phyloP scores from a whole-genome alignment of 2,797 vertebrate genomes.

The Phoeniculus purpureus region DNA sequence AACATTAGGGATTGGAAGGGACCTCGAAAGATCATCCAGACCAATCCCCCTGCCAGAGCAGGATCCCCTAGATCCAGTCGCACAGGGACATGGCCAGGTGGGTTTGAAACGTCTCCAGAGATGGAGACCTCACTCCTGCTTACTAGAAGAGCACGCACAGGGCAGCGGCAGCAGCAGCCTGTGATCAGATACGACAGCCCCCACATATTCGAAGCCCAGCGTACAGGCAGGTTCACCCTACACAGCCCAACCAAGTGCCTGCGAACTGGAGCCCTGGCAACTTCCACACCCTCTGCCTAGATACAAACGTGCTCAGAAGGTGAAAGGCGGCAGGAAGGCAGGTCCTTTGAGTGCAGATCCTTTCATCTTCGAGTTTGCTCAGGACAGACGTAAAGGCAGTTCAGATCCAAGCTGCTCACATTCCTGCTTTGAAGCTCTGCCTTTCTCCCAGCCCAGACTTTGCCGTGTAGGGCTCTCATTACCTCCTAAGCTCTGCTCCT shows the following conservation, averaged over 20 bases:
- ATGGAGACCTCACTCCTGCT: not conserved
- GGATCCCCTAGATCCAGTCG: too few relatives aligned
- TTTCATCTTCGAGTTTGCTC: slow-evolving; percentile 54
- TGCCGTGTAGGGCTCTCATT: slow-evolving; percentile 34
- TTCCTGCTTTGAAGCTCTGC: slow-evolving; percentile 63
- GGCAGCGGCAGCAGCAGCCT: not conserved
- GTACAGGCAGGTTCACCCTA: not conserved
- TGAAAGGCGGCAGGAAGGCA: slow-evolving; percentile 50
- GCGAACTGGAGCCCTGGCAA: not conserved
- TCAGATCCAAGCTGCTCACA: slow-evolving; percentile 21
- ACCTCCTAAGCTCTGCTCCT: slow-evolving; percentile 24
- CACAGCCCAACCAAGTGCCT: not conserved
- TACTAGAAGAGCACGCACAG: not conserved
- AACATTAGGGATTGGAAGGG: too few relatives aligned
- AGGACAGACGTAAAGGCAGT: slow-evolving; percentile 38
- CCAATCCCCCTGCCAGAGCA: too few relatives aligned
- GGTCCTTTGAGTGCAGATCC: slow-evolving; percentile 44
- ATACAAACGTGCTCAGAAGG: slow-evolving; percentile 53
- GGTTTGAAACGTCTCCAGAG: too few relatives aligned
- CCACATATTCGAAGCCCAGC: not conserved
- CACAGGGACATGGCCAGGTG: too few relatives aligned
- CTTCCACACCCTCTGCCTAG: slow-evolving; percentile 33
- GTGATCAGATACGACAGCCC: not conserved
- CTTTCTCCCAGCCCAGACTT: slow-evolving; percentile 28
- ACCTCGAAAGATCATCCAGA: too few relatives aligned